Evolutionary conservation across 2,888 invertebrate genomes (phyloP).

Genomic region (Danaus chrysippus): DNA sequence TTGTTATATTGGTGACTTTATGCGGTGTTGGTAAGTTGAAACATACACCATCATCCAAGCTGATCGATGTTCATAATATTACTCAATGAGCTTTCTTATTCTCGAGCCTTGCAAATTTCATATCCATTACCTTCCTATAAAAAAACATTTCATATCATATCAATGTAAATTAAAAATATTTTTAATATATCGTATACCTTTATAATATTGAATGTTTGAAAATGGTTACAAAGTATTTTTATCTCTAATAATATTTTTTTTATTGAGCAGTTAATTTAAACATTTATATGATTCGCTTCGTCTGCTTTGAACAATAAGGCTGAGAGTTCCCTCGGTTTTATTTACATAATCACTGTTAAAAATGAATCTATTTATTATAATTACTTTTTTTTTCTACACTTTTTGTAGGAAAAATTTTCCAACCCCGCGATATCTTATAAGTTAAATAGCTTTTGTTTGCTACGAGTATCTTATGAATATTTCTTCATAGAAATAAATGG

Average conservation of each 20-base stretch:
- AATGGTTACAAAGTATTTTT: not conserved
- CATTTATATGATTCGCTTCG: conserved; percentile 32
- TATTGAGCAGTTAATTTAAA: conserved; percentile 8
- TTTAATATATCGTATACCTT: too few relatives aligned
- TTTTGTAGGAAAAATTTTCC: too few relatives aligned
- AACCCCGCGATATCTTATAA: too few relatives aligned
- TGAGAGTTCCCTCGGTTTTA: conserved; percentile 14
- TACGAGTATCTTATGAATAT: too few relatives aligned
- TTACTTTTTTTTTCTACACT: too few relatives aligned
- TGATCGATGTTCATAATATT: not conserved
- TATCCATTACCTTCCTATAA: too few relatives aligned
- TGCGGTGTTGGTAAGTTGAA: conserved; percentile 61
- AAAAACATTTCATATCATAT: too few relatives aligned
- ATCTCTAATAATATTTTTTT: not conserved
- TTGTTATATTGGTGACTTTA: conserved; percentile 58
- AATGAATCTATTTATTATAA: not conserved
- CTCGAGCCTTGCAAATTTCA: too few relatives aligned
- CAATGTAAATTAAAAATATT: too few relatives aligned
- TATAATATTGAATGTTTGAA: too few relatives aligned
- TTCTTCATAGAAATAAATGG: too few relatives aligned
- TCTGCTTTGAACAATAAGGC: conserved; percentile 37
- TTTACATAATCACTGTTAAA: conserved; percentile 9
- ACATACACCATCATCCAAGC: not conserved
- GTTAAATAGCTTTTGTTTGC: too few relatives aligned
- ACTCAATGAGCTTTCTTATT: not conserved